Percentiles rank a stretch among this genome's conserved stretches.
Conservation (phyloP, 2,113 vertebrate genomes). For the Thalassarche chlororhynchos region DNA sequence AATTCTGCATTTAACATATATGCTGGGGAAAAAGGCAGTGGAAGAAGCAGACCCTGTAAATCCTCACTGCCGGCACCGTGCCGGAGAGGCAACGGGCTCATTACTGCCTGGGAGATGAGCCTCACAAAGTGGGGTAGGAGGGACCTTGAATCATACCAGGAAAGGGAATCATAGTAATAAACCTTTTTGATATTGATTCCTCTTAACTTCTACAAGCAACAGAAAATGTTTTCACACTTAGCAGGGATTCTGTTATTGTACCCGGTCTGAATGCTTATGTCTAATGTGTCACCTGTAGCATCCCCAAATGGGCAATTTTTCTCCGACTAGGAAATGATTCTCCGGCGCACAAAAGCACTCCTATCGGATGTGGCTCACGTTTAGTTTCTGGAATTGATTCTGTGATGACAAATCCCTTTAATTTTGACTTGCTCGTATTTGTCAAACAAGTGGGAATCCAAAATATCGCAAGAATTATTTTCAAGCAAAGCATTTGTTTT, state of each 20-base stretch:
- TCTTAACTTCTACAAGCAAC: not conserved
- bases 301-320: not conserved
- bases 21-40: accelerated
- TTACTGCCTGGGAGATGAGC: not conserved
- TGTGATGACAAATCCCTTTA: constrained; percentile 28
- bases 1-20: not conserved
- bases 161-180: not conserved
- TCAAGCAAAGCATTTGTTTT: constrained; percentile 19
- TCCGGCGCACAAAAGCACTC: not conserved
- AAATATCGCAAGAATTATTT: constrained; percentile 8
- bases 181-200: not conserved
- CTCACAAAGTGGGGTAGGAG: not conserved
- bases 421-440: not conserved
- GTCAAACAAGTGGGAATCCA: not conserved
- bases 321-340: not conserved
- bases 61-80: accelerated
- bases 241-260: not conserved
- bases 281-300: not conserved
- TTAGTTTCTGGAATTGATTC: not conserved
- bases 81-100: accelerated
- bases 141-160: not conserved
- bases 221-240: not conserved
- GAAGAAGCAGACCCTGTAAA: not conserved
- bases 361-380: not conserved
- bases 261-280: not conserved